Conservation (phyloP, 2,113 vertebrate species). For the Meriones unguiculatus region DNA sequence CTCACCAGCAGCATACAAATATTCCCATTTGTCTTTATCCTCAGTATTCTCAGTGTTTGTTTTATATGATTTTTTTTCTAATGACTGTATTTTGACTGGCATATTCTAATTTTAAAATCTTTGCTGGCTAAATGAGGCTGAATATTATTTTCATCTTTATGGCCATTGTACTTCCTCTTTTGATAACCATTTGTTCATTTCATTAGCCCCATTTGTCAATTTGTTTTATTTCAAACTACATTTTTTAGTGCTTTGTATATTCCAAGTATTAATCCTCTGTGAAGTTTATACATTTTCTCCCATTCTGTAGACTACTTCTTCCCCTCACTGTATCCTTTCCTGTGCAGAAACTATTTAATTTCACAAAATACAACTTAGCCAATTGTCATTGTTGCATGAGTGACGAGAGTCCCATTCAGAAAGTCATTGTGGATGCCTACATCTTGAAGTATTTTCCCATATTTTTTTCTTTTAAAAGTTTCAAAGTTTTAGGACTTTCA, state of each 20-base stretch:
- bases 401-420: background rate
- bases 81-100: background rate
- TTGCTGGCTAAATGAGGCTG: background rate
- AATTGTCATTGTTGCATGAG: background rate
- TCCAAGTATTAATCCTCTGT: background rate
- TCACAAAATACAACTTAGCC: background rate
- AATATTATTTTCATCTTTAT: background rate
- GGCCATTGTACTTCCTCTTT: background rate
- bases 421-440: no score
- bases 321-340: background rate
- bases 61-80: background rate
- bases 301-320: background rate
- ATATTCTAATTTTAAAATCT: background rate
- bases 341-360: background rate
- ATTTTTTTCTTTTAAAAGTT: background rate
- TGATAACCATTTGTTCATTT: background rate
- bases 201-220: background rate
- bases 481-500: background rate
- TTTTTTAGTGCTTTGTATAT: background rate
- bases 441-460: background rate
- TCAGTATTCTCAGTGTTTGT: background rate
- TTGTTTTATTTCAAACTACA: no score
- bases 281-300: background rate
- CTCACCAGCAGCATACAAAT: background rate
- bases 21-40: no score